These are phyloP conservation scores for Periplaneta americana DNA, from an alignment of 1,140 invertebrate genomes.

Conservation along the genomic window DNA sequence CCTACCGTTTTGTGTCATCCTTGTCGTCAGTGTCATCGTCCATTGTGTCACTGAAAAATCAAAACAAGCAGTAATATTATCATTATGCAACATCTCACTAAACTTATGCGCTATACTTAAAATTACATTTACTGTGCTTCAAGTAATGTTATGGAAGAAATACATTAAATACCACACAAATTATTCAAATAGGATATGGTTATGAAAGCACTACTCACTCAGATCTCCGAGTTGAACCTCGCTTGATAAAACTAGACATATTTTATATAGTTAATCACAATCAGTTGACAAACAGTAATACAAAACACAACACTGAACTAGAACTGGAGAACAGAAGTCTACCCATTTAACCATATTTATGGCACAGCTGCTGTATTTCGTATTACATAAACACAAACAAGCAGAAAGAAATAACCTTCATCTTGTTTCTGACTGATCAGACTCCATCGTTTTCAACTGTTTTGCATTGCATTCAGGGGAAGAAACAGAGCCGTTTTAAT, in stretches of 20 bases:
- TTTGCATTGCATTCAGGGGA: too few species aligned
- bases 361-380: too few species aligned
- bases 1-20: constrained; percentile 61
- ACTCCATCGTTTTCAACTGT: background rate
- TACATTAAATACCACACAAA: background rate
- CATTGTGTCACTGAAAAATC: constrained; percentile 43
- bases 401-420: background rate
- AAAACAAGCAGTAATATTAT: background rate
- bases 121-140: background rate
- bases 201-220: constrained; percentile 34
- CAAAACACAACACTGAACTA: background rate
- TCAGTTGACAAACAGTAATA: background rate
- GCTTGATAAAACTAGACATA: constrained; percentile 39
- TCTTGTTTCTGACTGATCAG: background rate
- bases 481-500: too few species aligned
- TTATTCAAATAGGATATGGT: background rate
- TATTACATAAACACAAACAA: background rate
- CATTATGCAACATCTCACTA: background rate
- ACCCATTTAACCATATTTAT: background rate
- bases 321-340: background rate
- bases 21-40: constrained; percentile 63
- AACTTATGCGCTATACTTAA: background rate
- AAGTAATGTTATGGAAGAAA: background rate
- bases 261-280: background rate
- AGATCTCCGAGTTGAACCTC: constrained; percentile 35